Base-by-base conservation (phyloP, 2,113 vertebrate genomes). In the Seriola rivoliana region DNA sequence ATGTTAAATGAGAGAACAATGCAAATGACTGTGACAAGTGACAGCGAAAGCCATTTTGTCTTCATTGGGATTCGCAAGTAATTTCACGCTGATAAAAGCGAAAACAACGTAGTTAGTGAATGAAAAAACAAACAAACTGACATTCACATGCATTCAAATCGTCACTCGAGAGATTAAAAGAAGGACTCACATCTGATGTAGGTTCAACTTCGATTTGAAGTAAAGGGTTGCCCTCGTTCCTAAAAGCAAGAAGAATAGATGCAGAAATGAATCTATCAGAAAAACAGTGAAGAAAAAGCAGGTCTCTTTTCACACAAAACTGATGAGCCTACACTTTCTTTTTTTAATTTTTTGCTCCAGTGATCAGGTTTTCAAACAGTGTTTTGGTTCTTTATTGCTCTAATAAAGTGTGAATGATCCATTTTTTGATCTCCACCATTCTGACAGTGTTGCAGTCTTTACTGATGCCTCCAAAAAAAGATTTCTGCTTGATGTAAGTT, bases 121-220 rank as follows among this genome's bases (percentile, higher is more conserved):
- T 25, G 2, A 19, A 48, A 48, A 48, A 48, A 48, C 1, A 46
- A 46, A 16, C 13, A 67, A 79, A 23, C 16, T 16, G 0, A 21
- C 21, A 64, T 6, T 29, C 19, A n/a, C 14, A 40, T 17, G 21
- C 3, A n/a, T 4, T 38, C 19, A 71, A 58, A 70, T 36, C 19
- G 34, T 42, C 40, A 13, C 4, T 12, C 17, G 2, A 34, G 10
- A 72, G 10, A 71, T 62, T 1, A 34, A 29, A 3, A 16, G 1
- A 71, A 32, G 7, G 34, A 94, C 97, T 97, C 92, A 99, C 98
- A 90, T 99, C 98, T 0, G 97, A 99, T 62, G 97, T 98, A 58
- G 97, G 97, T 90, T 99, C 98, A 82, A 99, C 97, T 96, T 99
- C 98, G 93, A 99, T 99, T 93, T 99, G 97, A 94, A 99, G 98